phyloP scores from a whole-genome alignment of 1,140 invertebrate genomes.

The Drosophila pandora region DNA sequence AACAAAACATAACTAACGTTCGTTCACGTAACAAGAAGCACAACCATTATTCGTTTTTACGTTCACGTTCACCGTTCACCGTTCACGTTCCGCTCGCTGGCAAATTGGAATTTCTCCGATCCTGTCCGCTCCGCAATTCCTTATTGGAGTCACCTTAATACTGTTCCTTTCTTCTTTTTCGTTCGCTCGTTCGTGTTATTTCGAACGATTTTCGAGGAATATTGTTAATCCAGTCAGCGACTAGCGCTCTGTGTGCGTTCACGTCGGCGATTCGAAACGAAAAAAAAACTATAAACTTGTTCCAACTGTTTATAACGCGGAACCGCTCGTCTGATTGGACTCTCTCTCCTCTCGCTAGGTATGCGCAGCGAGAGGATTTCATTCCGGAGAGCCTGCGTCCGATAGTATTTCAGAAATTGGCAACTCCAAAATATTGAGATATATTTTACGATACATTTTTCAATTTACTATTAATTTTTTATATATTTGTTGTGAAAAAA shows the following conservation, averaged over 20 bases:
- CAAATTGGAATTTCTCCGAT: background rate
- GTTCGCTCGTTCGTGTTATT: slow-evolving; percentile 1
- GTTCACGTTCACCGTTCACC: slow-evolving; percentile 36
- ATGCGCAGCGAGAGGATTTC: background rate
- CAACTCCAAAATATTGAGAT: background rate
- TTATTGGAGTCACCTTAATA: background rate
- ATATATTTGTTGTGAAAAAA: too few species aligned
- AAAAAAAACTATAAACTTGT: background rate
- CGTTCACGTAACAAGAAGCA: slow-evolving; percentile 73
- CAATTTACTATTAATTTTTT: too few species aligned
- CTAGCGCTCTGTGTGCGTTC: background rate
- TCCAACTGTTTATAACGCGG: slow-evolving; percentile 1
- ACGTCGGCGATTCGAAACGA: slow-evolving; percentile 1
- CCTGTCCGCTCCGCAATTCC: too few species aligned
- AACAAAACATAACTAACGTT: slow-evolving; percentile 12
- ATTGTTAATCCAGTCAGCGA: background rate
- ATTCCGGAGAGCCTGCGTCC: too few species aligned
- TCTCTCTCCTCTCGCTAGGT: background rate
- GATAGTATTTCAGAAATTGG: background rate
- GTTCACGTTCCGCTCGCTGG: slow-evolving; percentile 28
- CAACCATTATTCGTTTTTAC: slow-evolving; percentile 50
- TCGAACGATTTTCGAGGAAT: background rate
- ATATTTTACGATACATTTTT: too few species aligned
- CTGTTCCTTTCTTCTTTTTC: slow-evolving; percentile 3
- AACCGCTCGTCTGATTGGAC: background rate